A percentile compares a stretch with the other conserved stretches of the same genome.
These are phyloP conservation scores for Metalampra italica DNA, from an alignment of 2,888 invertebrate genomes.

Conservation along the genomic window DNA sequence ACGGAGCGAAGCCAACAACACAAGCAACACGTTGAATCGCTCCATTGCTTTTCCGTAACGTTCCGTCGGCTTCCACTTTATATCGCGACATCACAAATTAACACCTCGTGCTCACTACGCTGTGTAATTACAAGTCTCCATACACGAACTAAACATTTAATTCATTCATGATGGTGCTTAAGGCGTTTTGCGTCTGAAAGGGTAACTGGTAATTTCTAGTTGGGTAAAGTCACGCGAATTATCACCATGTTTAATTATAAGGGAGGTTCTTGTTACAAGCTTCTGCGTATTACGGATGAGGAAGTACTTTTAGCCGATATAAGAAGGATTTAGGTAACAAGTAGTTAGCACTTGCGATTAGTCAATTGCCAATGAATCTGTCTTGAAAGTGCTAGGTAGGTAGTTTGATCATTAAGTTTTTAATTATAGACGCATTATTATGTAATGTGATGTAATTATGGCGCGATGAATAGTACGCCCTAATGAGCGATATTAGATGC, in stretches of 20 bases:
- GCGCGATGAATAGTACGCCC: conserved; percentile 13
- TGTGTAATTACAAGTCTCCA: conserved; percentile 32
- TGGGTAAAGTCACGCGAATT: conserved; percentile 23
- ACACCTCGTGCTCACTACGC: conserved; percentile 19
- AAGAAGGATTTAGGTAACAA: no score
- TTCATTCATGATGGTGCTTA: conserved; percentile 17
- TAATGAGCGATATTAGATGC: conserved; percentile 17
- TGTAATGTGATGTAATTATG: no score
- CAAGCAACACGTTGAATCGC: conserved; percentile 25
- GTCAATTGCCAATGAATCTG: background rate
- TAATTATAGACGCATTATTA: conserved; percentile 3
- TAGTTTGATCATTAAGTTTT: background rate
- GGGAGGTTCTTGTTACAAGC: background rate
- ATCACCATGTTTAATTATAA: conserved; percentile 30
- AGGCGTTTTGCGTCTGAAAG: conserved; percentile 9
- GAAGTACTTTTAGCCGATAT: background rate
- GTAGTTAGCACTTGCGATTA: no score
- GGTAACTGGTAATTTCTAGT: conserved; percentile 14
- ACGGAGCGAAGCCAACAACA: conserved; percentile 21
- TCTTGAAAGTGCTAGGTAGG: background rate
- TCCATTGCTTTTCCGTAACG: conserved; percentile 25
- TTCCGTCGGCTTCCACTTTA: conserved; percentile 17
- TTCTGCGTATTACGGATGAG: background rate
- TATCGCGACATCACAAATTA: conserved; percentile 17
- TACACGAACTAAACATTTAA: conserved; percentile 35